Conservation (phyloP, 2,888 invertebrate species). For the Xanthia icteritia region DNA sequence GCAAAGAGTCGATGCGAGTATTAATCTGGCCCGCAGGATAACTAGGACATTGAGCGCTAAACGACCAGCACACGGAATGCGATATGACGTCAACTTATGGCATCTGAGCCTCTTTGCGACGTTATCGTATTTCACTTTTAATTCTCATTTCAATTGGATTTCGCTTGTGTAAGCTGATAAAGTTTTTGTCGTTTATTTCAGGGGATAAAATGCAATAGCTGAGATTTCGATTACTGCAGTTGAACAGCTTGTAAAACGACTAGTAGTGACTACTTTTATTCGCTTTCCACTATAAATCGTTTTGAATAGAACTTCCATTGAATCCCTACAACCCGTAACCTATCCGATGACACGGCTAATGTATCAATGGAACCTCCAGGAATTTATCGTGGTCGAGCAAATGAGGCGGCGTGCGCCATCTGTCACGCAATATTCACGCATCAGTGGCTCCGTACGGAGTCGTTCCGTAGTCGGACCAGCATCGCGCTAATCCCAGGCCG, state of each 20-base stretch:
- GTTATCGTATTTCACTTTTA: conserved; percentile 30
- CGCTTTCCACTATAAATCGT: not conserved
- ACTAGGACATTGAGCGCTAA: conserved; percentile 29
- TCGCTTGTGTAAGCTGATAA: not conserved
- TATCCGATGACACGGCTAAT: conserved; percentile 50
- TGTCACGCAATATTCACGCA: conserved; percentile 64
- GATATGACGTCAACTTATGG: conserved; percentile 51
- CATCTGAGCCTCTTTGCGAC: conserved; percentile 56
- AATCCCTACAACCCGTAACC: conserved; percentile 5
- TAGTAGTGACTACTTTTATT: not conserved
- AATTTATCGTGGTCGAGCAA: conserved; percentile 59
- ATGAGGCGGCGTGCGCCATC: conserved; percentile 57
- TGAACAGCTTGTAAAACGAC: not conserved
- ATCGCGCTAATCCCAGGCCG: conserved; percentile 66
- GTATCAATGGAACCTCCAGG: conserved; percentile 47
- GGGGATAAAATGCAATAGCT: not conserved
- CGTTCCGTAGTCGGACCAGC: conserved; percentile 61
- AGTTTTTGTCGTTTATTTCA: not conserved
- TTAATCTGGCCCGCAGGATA: conserved; percentile 63
- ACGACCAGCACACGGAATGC: conserved; percentile 54
- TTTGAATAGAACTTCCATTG: not conserved
- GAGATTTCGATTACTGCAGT: not conserved
- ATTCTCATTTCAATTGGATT: conserved; percentile 29
- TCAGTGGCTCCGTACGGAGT: conserved; percentile 63
- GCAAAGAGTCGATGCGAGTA: conserved; percentile 46